Evolutionary conservation across 2,113 vertebrate genomes (phyloP).

Genomic region (Mormyrus iriodes): DNA sequence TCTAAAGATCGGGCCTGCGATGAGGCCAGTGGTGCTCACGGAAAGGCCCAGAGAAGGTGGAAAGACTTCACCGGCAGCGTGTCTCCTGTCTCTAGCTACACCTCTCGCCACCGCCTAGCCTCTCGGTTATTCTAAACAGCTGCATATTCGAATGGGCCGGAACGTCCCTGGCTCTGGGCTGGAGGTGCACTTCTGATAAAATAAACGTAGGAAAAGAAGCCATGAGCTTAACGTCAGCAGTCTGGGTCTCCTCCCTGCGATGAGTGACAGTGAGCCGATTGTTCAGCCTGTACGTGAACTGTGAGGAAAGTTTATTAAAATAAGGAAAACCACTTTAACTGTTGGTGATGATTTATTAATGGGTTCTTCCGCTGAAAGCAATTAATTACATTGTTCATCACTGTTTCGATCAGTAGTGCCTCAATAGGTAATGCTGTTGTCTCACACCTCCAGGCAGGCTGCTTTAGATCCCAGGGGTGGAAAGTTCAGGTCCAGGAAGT

Average conservation of each 20-base stretch:
- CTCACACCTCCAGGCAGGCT: neutral
- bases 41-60: neutral
- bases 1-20: neutral
- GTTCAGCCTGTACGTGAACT: neutral
- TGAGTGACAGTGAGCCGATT: neutral
- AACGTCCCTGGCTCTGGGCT: neutral
- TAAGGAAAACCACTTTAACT: neutral
- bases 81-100: neutral
- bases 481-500: neutral
- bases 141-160: neutral
- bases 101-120: neutral
- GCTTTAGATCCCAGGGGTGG: neutral
- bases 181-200: neutral
- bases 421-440: neutral
- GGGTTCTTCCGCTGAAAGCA: neutral
- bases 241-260: neutral
- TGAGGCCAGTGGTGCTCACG: neutral
- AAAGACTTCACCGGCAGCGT: neutral
- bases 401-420: neutral
- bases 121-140: neutral
- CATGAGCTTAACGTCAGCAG: neutral
- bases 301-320: constrained; percentile 12
- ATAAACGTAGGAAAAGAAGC: neutral
- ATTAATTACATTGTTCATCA: neutral
- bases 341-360: neutral